A percentile compares a stretch with the other conserved stretches of the same genome.
phyloP scores from a whole-genome alignment of 2,888 invertebrate species.

The Scaptomyza parva region DNA sequence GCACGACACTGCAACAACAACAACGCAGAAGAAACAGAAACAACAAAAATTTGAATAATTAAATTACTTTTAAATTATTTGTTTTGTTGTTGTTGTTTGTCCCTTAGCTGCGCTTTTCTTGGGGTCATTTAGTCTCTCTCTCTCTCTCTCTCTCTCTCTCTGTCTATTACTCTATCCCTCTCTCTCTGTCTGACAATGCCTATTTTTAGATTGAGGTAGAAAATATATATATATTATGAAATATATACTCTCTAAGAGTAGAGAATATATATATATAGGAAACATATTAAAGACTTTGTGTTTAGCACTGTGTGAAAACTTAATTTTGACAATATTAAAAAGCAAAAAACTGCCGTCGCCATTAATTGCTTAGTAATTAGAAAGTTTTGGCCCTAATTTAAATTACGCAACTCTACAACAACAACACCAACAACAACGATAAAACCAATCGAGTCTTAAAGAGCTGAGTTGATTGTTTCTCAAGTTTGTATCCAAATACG shows the following conservation, averaged over 20 bases:
- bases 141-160: not conserved
- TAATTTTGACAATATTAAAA: conserved; percentile 24
- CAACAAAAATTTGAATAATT: conserved; percentile 58
- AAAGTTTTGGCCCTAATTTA: not conserved
- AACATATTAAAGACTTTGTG: not conserved
- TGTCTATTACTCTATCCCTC: not conserved
- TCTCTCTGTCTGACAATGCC: conserved; percentile 11
- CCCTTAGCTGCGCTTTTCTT: conserved; percentile 21
- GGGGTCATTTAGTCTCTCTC: conserved; percentile 1
- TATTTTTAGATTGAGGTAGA: conserved; percentile 30
- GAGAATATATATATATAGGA: too few species aligned
- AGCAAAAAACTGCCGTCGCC: too few species aligned
- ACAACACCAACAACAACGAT: too few species aligned
- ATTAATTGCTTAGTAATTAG: not conserved
- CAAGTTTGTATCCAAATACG: conserved; percentile 6
- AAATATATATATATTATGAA: conserved; percentile 29
- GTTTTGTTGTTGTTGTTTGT: conserved; percentile 2
- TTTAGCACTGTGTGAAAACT: conserved; percentile 48
- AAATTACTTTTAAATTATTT: conserved; percentile 59
- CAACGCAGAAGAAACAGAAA: too few species aligned
- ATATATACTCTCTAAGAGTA: conserved; percentile 15
- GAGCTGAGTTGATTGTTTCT: too few species aligned
- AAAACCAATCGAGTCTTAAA: too few species aligned
- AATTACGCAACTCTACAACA: too few species aligned
- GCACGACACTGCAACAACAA: conserved; percentile 28